Evolutionary conservation across 2,888 invertebrate species (phyloP), one percentile per base, ranked within the genome.

Genomic region (Isoperla grammatica): DNA sequence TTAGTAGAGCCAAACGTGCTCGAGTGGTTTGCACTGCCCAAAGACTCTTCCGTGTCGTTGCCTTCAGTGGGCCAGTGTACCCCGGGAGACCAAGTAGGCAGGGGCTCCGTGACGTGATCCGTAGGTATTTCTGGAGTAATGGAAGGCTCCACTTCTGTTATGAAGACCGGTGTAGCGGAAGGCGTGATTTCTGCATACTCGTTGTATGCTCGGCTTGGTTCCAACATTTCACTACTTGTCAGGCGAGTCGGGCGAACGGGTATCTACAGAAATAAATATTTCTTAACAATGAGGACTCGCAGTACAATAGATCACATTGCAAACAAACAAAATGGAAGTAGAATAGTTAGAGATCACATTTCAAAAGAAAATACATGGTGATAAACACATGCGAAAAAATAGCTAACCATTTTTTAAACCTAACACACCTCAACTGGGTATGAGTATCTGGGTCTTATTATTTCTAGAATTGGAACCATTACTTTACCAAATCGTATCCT

Each of bases 101-200:
- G 56, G 39, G 66, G 63, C 46, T 63, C 64, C 19, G 69, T 68
- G 63, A 64, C 57, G 12, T 15, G 4, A 11, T 35, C 37, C 15
- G 66, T 60, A 54, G 65, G 50, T 53, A 64, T 64, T 40, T 67
- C 67, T 42, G 57, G 39, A n/a, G 61, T 46, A 15, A 43, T 54
- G 9, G 62, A 54, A 17, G 63, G 56, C 29, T 63, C 61, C 37
- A 59, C 65, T 20, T 70, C 70, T 20, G 64, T 56, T 19, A 64
- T 57, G 61, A 69, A 61, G 63, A 68, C 64, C 59, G 68, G 57
- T 61, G 68, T 66, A 61, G 69, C 56, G 61, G 66, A 57, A 56
- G 67, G 65, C 59, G 67, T 68, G 45, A 61, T 56, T n/a, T 59
- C 62, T 22, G 59, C 56, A 19, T 56, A 58, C 29, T 57, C 55